Percentiles rank a stretch among this genome's conserved stretches.
These are phyloP conservation scores for Telmatherina bonti DNA, from an alignment of 2,797 vertebrate species.

Conservation along the genomic window DNA sequence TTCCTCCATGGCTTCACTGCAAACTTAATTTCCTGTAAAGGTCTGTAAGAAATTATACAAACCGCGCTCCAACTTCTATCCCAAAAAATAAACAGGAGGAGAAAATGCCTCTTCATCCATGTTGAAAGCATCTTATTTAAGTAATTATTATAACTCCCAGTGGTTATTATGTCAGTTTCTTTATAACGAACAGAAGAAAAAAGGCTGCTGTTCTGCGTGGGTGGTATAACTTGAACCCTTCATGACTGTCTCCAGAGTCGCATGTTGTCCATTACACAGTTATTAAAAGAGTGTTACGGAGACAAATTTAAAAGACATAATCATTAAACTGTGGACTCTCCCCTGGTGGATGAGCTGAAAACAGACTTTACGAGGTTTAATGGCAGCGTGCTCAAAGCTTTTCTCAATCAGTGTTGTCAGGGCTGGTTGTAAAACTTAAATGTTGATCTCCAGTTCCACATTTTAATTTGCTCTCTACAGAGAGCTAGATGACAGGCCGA, in stretches of 20 bases:
- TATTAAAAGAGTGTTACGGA: conserved; percentile 44
- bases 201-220: neutral
- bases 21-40: neutral
- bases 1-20: neutral
- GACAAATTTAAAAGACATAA: conserved; percentile 66
- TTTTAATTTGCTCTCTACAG: neutral
- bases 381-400: conserved; percentile 49
- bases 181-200: neutral
- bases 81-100: neutral
- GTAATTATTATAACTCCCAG: neutral
- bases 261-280: conserved; percentile 40
- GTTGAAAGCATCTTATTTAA: neutral
- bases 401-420: conserved; percentile 1
- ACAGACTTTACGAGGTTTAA: conserved; percentile 51
- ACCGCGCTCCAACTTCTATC: neutral
- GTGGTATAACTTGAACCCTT: conserved; percentile 19
- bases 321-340: conserved; percentile 49
- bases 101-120: neutral
- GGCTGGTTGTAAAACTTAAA: conserved; percentile 1
- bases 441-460: neutral
- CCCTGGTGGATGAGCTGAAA: conserved; percentile 53
- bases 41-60: too few relatives aligned
- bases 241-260: conserved; percentile 24
- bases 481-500: neutral
- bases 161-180: conserved; percentile 25